Evolutionary conservation across 2,888 invertebrate species (phyloP).

Genomic region (Sericinus montela): DNA sequence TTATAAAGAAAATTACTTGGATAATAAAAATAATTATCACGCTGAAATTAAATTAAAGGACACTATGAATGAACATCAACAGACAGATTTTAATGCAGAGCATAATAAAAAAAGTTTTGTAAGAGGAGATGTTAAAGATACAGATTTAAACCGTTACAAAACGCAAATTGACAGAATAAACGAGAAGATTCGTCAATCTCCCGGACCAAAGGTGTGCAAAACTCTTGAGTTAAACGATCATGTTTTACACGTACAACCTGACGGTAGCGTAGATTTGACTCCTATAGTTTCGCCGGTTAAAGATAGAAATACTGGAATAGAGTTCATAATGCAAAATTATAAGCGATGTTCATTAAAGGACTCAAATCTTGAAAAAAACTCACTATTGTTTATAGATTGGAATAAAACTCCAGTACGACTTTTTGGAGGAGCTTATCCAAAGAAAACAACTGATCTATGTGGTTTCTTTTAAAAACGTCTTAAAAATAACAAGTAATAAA

Average conservation of each 20-base stretch:
- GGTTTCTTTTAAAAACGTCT: conserved; percentile 56
- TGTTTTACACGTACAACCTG: conserved; percentile 54
- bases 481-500: neutral
- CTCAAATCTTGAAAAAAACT: conserved; percentile 40
- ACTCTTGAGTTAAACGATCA: conserved; percentile 52
- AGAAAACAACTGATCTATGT: conserved; percentile 79
- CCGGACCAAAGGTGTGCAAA: conserved; percentile 50
- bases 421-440: conserved; percentile 83
- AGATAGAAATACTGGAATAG: conserved; percentile 50
- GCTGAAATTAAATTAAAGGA: conserved; percentile 64
- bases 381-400: conserved; percentile 80
- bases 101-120: conserved; percentile 54
- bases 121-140: conserved; percentile 54
- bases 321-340: conserved; percentile 60
- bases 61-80: conserved; percentile 54
- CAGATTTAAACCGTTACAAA: conserved; percentile 58
- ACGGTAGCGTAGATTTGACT: conserved; percentile 56
- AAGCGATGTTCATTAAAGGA: conserved; percentile 58
- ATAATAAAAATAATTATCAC: conserved; percentile 39
- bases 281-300: conserved; percentile 55
- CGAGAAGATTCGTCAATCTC: conserved; percentile 42
- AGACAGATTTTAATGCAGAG: conserved; percentile 35
- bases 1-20: conserved; percentile 21
- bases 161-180: conserved; percentile 44
- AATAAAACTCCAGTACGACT: conserved; percentile 82